Percentiles rank a stretch among this genome's conserved stretches.
Evolutionary conservation across 1,140 invertebrate species (phyloP).

Genomic region (Agrilus planipennis): DNA sequence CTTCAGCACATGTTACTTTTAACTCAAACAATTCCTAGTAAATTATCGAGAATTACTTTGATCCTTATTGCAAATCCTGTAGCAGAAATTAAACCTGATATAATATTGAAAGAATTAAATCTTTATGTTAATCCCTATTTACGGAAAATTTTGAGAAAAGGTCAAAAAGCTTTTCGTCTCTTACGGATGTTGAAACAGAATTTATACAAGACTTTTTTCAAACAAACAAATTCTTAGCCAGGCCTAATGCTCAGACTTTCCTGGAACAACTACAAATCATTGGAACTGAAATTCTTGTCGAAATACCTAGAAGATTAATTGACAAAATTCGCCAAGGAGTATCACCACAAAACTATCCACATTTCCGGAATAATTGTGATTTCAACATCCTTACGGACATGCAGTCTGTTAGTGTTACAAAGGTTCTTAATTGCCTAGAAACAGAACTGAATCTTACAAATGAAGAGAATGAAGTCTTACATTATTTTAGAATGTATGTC

Average conservation of each 20-base stretch:
- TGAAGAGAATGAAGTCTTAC: constrained; percentile 3
- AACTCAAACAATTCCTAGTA: background rate
- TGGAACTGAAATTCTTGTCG: background rate
- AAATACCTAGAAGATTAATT: constrained; percentile 2
- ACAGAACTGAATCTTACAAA: background rate
- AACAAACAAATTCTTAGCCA: background rate
- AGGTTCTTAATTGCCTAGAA: background rate
- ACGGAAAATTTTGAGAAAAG: constrained; percentile 1
- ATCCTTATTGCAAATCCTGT: background rate
- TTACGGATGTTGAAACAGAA: background rate
- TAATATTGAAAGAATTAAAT: background rate
- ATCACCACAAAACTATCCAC: background rate
- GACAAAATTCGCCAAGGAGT: constrained; percentile 1
- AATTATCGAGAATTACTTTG: constrained; percentile 1
- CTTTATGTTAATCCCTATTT: background rate
- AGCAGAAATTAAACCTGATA: background rate
- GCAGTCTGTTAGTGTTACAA: background rate
- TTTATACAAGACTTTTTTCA: constrained; percentile 3
- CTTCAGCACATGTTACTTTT: background rate
- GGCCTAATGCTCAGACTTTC: background rate
- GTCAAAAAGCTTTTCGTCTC: background rate
- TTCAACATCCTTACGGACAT: background rate
- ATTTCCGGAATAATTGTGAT: constrained; percentile 1
- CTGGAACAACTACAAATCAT: background rate
- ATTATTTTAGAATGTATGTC: constrained; percentile 4